These are phyloP conservation scores for Pantherophis alleghaniensis DNA, from an alignment of 2,797 vertebrate species.

Conservation along the genomic window DNA sequence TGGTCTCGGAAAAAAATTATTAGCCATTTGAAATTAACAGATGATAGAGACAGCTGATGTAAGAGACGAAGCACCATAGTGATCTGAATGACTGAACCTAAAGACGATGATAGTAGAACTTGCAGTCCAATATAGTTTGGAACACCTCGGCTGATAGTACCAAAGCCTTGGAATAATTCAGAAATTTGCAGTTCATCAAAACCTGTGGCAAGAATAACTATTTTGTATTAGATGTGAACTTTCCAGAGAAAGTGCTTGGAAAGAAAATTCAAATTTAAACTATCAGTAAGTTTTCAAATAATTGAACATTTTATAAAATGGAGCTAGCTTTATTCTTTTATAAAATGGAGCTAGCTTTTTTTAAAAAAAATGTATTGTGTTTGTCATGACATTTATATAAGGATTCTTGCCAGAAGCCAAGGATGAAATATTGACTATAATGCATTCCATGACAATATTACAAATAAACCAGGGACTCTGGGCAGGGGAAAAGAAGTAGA, in stretches of 20 bases:
- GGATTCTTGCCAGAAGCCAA: background rate
- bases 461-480: background rate
- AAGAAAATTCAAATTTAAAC: background rate
- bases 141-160: background rate
- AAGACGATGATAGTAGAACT: background rate
- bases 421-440: background rate
- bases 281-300: background rate
- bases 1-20: background rate
- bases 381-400: background rate
- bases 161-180: background rate
- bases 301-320: background rate
- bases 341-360: background rate
- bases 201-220: background rate
- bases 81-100: background rate
- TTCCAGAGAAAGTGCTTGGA: background rate
- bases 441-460: background rate
- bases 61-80: background rate
- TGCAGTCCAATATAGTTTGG: background rate
- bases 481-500: background rate
- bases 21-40: background rate
- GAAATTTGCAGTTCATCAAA: background rate
- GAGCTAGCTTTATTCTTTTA: background rate
- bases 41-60: background rate
- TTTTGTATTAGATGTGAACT: background rate
- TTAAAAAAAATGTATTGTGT: background rate